These are phyloP conservation scores for Stomorhina lunata DNA, from an alignment of 2,888 invertebrate genomes.

Conservation along the genomic window DNA sequence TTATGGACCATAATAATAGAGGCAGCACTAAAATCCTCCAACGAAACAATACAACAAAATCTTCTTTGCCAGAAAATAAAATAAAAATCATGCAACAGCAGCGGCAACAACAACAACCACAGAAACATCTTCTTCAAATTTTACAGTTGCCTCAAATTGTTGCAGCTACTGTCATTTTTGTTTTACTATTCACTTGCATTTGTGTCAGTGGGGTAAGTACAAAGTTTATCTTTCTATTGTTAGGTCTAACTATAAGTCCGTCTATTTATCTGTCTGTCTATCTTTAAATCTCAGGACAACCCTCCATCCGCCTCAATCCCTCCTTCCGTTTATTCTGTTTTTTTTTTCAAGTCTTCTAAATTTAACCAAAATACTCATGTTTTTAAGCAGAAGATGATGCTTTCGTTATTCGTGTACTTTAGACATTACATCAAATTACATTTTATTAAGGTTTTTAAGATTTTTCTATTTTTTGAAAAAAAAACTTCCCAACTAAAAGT, in stretches of 20 bases:
- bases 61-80: conserved; percentile 42
- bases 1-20: conserved; percentile 60
- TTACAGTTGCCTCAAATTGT: conserved; percentile 65
- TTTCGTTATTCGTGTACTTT: conserved; percentile 46
- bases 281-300: neutral
- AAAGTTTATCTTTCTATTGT: conserved; percentile 31
- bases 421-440: conserved; percentile 60
- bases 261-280: neutral
- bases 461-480: conserved; percentile 6
- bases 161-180: conserved; percentile 72
- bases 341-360: conserved; percentile 9
- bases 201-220: conserved; percentile 80
- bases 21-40: conserved; percentile 50
- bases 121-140: conserved; percentile 67
- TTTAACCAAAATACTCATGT: conserved; percentile 49
- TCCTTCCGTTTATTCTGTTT: neutral
- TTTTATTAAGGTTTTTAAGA: conserved; percentile 57
- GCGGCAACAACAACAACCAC: no score
- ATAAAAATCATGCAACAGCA: conserved; percentile 58
- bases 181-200: conserved; percentile 77
- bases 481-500: conserved; percentile 35
- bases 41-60: conserved; percentile 42
- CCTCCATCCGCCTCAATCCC: neutral
- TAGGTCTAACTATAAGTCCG: no score
- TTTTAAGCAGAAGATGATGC: neutral